Conservation (phyloP, 2,888 invertebrate species). For the Choreutis nemorana region DNA sequence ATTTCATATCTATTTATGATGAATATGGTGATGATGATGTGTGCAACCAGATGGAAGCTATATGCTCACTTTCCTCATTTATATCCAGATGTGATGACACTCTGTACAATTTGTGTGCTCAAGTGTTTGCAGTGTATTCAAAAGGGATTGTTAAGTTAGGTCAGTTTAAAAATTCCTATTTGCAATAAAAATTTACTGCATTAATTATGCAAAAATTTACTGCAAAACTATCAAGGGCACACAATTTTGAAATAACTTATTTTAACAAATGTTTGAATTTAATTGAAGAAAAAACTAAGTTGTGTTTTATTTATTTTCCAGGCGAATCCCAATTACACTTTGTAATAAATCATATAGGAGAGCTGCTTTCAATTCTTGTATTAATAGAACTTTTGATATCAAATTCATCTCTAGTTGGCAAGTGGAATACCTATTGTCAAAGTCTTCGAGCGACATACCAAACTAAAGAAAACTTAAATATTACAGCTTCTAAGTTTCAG, state of each 20-base stretch:
- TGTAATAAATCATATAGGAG: conserved; percentile 67
- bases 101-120: conserved; percentile 74
- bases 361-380: conserved; percentile 70
- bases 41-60: conserved; percentile 63
- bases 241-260: not conserved
- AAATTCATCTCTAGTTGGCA: conserved; percentile 41
- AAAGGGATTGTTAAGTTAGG: conserved; percentile 53
- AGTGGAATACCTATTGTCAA: conserved; percentile 82
- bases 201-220: not conserved
- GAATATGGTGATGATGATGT: conserved; percentile 64
- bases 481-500: conserved; percentile 68
- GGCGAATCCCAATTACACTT: conserved; percentile 55
- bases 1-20: conserved; percentile 71
- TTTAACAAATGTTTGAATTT: not conserved
- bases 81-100: conserved; percentile 76
- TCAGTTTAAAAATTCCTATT: conserved; percentile 19
- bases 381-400: conserved; percentile 70
- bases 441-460: conserved; percentile 74
- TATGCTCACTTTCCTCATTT: conserved; percentile 73
- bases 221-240: not conserved
- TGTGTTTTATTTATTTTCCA: conserved; percentile 19
- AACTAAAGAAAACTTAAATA: conserved; percentile 62
- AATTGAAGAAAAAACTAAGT: not conserved
- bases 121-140: conserved; percentile 75
- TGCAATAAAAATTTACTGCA: not conserved